Evolutionary conservation across 2,797 vertebrate species (phyloP).

Genomic region (Sylvilagus floridanus): DNA sequence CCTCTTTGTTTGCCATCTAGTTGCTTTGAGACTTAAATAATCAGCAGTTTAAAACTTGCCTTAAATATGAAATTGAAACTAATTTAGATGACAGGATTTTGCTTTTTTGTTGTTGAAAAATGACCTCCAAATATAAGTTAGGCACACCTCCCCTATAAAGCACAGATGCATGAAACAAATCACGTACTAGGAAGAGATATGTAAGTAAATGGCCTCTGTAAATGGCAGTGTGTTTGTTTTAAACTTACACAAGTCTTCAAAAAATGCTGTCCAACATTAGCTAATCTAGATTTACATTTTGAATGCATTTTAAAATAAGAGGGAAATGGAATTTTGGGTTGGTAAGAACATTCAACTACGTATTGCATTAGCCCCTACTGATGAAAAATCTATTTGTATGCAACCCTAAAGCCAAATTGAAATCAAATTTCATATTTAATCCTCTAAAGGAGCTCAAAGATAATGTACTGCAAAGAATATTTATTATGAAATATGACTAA

Average conservation of each 20-base stretch:
- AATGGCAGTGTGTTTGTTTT: neutral
- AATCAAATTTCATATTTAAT: conserved; percentile 52
- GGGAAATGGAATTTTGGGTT: neutral
- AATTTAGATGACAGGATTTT: neutral
- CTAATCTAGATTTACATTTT: neutral
- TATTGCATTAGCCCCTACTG: neutral
- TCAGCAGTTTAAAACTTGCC: neutral
- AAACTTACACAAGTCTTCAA: neutral
- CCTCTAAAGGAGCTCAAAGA: conserved; percentile 24
- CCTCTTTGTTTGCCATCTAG: neutral
- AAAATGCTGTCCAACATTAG: neutral
- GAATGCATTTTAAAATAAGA: neutral
- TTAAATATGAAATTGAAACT: neutral
- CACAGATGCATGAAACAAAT: neutral
- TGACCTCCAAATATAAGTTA: neutral
- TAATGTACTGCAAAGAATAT: conserved; percentile 22
- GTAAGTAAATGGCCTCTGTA: neutral
- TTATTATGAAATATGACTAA: neutral
- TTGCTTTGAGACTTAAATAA: neutral
- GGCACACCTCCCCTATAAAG: neutral
- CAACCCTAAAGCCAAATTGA: neutral
- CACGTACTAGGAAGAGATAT: neutral
- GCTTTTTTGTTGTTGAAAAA: neutral
- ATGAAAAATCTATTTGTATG: conserved; percentile 37
- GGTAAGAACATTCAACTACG: neutral